Conservation (phyloP, 2,113 vertebrate genomes). For the Scatophagus argus region DNA sequence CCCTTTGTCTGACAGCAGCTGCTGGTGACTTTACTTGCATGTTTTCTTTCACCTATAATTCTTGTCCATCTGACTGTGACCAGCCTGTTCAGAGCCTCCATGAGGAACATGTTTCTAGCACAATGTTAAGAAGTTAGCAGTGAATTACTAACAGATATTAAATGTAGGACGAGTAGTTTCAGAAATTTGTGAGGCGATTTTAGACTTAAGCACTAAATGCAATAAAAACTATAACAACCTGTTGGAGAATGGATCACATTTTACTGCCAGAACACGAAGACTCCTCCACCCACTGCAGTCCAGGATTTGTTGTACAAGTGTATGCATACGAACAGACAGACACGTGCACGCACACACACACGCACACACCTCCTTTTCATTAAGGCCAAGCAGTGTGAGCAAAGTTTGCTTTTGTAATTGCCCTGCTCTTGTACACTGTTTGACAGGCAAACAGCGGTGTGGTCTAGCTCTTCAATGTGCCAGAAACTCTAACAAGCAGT, state of each 20-base stretch:
- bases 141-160: too few relatives aligned
- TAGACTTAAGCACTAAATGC: not conserved
- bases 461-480: constrained; percentile 57
- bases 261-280: not conserved
- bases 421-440: constrained; percentile 53
- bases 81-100: too few relatives aligned
- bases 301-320: constrained; percentile 1
- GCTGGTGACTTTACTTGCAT: too few relatives aligned
- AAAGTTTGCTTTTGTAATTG: constrained; percentile 74
- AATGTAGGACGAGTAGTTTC: not conserved
- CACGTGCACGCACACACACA: constrained; percentile 1
- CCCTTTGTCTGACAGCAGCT: too few relatives aligned
- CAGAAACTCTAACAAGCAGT: constrained; percentile 49
- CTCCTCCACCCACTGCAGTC: not conserved
- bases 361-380: constrained; percentile 15
- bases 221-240: not conserved
- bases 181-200: not conserved
- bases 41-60: too few relatives aligned
- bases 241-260: not conserved
- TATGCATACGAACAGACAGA: constrained; percentile 9
- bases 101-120: not conserved
- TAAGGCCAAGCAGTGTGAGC: constrained; percentile 36
- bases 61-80: too few relatives aligned
- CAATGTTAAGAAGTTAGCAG: not conserved
- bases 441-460: constrained; percentile 65